Conservation (phyloP, 1,140 invertebrate genomes). For the Microplitis mediator region DNA sequence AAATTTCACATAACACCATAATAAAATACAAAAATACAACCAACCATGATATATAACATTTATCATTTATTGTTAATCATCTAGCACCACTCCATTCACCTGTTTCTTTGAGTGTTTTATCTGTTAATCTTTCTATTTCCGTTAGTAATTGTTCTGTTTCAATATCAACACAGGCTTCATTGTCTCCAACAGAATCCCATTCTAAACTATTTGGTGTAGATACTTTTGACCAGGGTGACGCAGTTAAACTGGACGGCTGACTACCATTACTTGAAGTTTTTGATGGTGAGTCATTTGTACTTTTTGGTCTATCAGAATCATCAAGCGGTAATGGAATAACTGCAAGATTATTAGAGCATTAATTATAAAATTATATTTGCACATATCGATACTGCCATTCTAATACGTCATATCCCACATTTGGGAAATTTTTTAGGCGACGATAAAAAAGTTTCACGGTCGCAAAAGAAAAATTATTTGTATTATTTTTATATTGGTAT, state of each 20-base stretch:
- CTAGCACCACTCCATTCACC: constrained; percentile 55
- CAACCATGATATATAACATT: constrained; percentile 28
- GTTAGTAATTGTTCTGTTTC: constrained; percentile 64
- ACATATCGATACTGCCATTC: no score
- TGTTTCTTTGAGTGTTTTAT: constrained; percentile 63
- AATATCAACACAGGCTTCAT: constrained; percentile 55
- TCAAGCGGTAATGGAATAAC: constrained; percentile 39
- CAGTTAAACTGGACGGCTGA: constrained; percentile 50
- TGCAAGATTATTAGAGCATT: constrained; percentile 18
- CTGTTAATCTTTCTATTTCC: constrained; percentile 64
- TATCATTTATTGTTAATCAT: constrained; percentile 42
- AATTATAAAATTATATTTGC: no score
- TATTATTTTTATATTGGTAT: no score
- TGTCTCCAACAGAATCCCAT: constrained; percentile 65
- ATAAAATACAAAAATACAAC: constrained; percentile 51
- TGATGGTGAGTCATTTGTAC: constrained; percentile 37
- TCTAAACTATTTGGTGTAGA: constrained; percentile 65
- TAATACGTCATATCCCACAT: no score
- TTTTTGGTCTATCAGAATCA: constrained; percentile 35
- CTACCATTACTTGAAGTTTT: constrained; percentile 45
- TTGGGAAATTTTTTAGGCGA: no score
- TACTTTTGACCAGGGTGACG: constrained; percentile 62
- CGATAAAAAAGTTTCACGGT: no score
- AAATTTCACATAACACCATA: background rate
- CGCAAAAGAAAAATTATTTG: no score